Conservation (phyloP, 2,113 vertebrate species). For the Macrotis lagotis region DNA sequence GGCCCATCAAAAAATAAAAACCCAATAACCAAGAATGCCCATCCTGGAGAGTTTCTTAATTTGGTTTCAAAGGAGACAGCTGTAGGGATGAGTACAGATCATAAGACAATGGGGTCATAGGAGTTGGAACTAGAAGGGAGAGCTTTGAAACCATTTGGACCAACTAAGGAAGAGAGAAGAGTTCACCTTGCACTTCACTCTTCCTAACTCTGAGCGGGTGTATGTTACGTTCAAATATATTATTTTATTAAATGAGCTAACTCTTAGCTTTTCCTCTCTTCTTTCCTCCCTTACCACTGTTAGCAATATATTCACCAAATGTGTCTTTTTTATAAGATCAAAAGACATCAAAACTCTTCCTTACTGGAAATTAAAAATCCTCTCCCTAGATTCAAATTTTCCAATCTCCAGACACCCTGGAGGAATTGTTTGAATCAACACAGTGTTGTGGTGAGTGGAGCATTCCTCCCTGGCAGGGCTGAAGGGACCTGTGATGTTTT, state of each 20-base stretch:
- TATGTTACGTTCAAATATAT: background rate
- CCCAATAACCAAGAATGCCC: conserved; percentile 54
- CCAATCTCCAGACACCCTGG: conserved; percentile 44
- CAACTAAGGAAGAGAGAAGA: background rate
- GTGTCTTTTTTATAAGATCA: background rate
- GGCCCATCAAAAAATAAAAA: conserved; percentile 72
- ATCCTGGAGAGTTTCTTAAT: conserved; percentile 51
- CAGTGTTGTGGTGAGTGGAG: conserved; percentile 17
- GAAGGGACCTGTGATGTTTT: conserved; percentile 43
- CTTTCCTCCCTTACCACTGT: background rate
- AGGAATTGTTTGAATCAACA: conserved; percentile 53
- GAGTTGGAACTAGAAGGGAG: background rate
- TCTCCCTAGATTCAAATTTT: conserved; percentile 65
- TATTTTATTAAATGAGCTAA: background rate
- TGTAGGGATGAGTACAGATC: background rate
- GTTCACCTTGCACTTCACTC: background rate
- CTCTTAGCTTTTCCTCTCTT: background rate
- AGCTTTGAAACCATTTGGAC: background rate
- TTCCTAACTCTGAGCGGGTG: background rate
- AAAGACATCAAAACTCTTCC: conserved; percentile 33
- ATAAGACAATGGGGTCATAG: background rate
- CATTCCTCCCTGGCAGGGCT: conserved; percentile 31
- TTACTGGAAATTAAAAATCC: conserved; percentile 44
- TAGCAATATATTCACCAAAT: background rate
- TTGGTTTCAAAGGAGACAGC: conserved; percentile 37